Percentiles rank a stretch among this genome's conserved stretches.
Conservation (phyloP, 2,888 invertebrate genomes). For the Bembecia ichneumoniformis region DNA sequence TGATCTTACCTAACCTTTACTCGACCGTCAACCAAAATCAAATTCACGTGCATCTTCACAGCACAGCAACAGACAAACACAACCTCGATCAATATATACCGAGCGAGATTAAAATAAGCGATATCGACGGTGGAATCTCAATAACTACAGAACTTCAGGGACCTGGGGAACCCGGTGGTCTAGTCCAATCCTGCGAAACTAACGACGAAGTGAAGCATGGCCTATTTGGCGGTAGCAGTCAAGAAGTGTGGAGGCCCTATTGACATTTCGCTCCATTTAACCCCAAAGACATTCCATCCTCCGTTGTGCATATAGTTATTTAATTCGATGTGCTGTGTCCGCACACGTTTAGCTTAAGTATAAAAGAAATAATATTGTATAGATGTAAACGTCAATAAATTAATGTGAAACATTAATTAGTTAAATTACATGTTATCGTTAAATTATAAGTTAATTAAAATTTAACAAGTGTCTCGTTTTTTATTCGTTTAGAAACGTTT, state of each 20-base stretch:
- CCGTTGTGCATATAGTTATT: slow-evolving; percentile 68
- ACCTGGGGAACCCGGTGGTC: slow-evolving; percentile 54
- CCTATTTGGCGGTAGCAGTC: slow-evolving; percentile 44
- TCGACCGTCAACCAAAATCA: slow-evolving; percentile 90
- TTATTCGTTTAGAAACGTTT: too few species aligned
- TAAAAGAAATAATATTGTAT: slow-evolving; percentile 19
- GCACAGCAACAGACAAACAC: slow-evolving; percentile 72
- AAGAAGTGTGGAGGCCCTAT: slow-evolving; percentile 85
- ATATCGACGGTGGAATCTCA: slow-evolving; percentile 71
- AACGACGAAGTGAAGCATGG: slow-evolving; percentile 69
- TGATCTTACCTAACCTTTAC: slow-evolving; percentile 85
- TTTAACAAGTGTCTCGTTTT: not conserved
- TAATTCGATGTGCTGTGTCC: slow-evolving; percentile 15
- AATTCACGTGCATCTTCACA: slow-evolving; percentile 86
- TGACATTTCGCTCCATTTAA: slow-evolving; percentile 49
- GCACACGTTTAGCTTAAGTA: not conserved
- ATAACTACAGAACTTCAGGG: slow-evolving; percentile 66
- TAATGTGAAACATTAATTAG: slow-evolving; percentile 68
- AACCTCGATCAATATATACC: slow-evolving; percentile 77
- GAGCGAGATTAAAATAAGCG: slow-evolving; percentile 74
- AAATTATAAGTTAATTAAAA: slow-evolving; percentile 1
- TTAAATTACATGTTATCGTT: slow-evolving; percentile 50
- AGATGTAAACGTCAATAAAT: slow-evolving; percentile 28
- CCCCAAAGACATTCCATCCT: slow-evolving; percentile 24
- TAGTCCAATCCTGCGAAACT: slow-evolving; percentile 66